Conservation (phyloP, 92 coral and sea anemone species). For the Zoanthus sansibaricus region DNA sequence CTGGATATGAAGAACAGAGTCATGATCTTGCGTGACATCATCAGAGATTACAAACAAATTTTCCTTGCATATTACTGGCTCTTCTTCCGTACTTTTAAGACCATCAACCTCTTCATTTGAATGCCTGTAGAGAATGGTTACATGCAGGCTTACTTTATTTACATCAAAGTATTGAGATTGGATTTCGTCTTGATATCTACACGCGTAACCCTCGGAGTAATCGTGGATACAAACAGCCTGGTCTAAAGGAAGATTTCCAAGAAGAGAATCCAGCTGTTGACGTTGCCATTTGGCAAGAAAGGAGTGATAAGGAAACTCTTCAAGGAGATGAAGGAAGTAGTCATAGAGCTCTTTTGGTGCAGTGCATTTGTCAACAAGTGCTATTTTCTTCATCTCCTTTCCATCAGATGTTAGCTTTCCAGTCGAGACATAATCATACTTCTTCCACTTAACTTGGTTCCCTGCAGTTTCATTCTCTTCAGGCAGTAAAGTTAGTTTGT, state of each 20-base stretch:
- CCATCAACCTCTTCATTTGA: constrained; percentile 38
- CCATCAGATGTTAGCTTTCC: constrained; percentile 42
- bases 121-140: background rate
- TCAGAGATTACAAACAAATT: constrained; percentile 34
- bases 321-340: constrained; percentile 25
- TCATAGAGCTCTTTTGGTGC: constrained; percentile 26
- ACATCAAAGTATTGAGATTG: constrained; percentile 29
- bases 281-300: constrained; percentile 48
- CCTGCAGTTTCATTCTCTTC: constrained; percentile 11
- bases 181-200: constrained; percentile 18
- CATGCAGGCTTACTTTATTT: constrained; percentile 40
- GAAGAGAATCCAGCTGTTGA: constrained; percentile 13
- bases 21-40: constrained; percentile 35
- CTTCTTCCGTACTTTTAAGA: constrained; percentile 17
- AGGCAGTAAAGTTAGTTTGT: constrained; percentile 30
- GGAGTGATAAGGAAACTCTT: constrained; percentile 18
- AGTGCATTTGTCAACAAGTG: constrained; percentile 24
- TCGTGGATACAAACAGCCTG: constrained; percentile 39
- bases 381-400: constrained; percentile 2
- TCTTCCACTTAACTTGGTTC: constrained; percentile 23
- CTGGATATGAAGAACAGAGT: constrained; percentile 48
- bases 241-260: constrained; percentile 10
- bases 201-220: constrained; percentile 35
- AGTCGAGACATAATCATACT: constrained; percentile 30
- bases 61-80: constrained; percentile 26